Conservation (phyloP, 1,140 invertebrate genomes). For the Drosophila guanche region DNA sequence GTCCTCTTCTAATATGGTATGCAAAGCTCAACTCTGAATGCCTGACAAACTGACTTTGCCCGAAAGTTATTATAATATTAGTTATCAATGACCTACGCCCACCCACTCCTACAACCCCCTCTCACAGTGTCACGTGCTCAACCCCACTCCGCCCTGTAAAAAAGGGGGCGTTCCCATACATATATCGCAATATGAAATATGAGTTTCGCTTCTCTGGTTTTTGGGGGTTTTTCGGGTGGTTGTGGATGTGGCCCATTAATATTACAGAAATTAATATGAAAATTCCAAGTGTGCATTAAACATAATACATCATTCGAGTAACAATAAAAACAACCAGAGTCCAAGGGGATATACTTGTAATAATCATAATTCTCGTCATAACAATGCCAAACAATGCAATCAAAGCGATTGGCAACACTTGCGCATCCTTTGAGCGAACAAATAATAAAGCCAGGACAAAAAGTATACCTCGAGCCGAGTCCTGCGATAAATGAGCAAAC, state of each 20-base stretch:
- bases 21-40: too few species aligned
- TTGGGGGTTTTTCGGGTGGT: conserved; percentile 10
- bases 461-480: conserved; percentile 11
- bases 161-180: conserved; percentile 33
- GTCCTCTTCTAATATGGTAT: too few species aligned
- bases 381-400: conserved; percentile 76
- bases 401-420: conserved; percentile 81
- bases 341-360: conserved; percentile 25
- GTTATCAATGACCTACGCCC: conserved; percentile 3
- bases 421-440: conserved; percentile 64
- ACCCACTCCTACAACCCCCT: background rate
- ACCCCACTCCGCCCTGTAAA: background rate
- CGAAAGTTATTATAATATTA: background rate
- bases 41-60: too few species aligned
- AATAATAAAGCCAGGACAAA: conserved; percentile 19
- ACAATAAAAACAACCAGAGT: conserved; percentile 21
- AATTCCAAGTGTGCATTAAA: conserved; percentile 77
- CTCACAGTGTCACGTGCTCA: conserved; percentile 11
- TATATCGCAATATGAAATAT: conserved; percentile 64
- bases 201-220: conserved; percentile 26
- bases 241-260: conserved; percentile 62
- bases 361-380: conserved; percentile 69
- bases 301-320: conserved; percentile 73
- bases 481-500: conserved; percentile 69
- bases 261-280: conserved; percentile 78